Percentiles rank a stretch among this genome's conserved stretches.
phyloP scores from a whole-genome alignment of 1,140 invertebrate species.

The Heliconius nattereri region DNA sequence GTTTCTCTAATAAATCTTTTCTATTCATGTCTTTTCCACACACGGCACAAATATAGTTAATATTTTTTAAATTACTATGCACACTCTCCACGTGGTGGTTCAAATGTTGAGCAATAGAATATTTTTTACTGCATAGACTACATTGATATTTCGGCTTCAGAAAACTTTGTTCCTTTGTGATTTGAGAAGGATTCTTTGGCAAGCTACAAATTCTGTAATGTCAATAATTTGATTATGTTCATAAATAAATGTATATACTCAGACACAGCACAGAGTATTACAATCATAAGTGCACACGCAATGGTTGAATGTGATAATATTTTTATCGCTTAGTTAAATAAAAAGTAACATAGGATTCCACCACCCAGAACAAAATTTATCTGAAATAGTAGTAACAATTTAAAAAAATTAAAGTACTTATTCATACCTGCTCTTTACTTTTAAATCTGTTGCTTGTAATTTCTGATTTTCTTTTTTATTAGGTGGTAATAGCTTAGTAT shows the following conservation, averaged over 20 bases:
- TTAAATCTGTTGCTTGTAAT: slow-evolving; percentile 44
- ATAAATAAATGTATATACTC: not conserved
- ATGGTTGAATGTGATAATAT: too few relatives aligned
- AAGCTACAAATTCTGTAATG: slow-evolving; percentile 43
- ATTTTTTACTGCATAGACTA: slow-evolving; percentile 48
- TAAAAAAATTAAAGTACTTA: not conserved
- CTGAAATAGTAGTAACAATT: not conserved
- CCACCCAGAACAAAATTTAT: too few relatives aligned
- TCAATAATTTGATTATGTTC: not conserved
- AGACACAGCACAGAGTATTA: too few relatives aligned
- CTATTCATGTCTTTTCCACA: slow-evolving; percentile 52
- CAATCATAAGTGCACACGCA: too few relatives aligned
- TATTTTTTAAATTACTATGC: slow-evolving; percentile 40
- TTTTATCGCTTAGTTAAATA: too few relatives aligned
- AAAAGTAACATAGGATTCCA: too few relatives aligned
- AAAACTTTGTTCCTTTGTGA: slow-evolving; percentile 32
- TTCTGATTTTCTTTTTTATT: slow-evolving; percentile 44
- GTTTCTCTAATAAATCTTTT: slow-evolving; percentile 45
- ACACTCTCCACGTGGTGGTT: slow-evolving; percentile 41
- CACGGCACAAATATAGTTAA: slow-evolving; percentile 42
- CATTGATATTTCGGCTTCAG: slow-evolving; percentile 47
- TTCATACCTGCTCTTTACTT: slow-evolving; percentile 46
- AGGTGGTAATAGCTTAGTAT: slow-evolving; percentile 40
- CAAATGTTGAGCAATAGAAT: slow-evolving; percentile 42
- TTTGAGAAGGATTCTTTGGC: slow-evolving; percentile 42